Evolutionary conservation across 2,888 invertebrate genomes (phyloP).

Genomic region (Philereme vetulata): DNA sequence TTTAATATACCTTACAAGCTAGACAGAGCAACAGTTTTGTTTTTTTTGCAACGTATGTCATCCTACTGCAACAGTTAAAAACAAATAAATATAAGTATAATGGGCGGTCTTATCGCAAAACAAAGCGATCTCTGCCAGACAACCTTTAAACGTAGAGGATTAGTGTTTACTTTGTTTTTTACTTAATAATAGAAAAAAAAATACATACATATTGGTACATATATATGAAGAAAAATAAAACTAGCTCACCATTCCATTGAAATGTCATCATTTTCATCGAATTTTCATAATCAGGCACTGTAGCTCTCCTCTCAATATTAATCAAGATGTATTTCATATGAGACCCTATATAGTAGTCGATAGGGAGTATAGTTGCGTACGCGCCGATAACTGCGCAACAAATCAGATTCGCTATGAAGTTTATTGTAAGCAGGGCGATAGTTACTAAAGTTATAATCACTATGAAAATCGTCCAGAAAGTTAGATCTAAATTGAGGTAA

Average conservation of each 20-base stretch:
- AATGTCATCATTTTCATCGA: conserved; percentile 85
- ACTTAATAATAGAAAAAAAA: no score
- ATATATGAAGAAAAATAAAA: neutral
- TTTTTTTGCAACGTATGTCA: no score
- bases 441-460: conserved; percentile 77
- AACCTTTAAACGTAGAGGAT: no score
- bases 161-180: no score
- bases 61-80: no score
- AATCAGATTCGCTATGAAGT: conserved; percentile 84
- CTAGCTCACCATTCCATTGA: conserved; percentile 80
- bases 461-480: conserved; percentile 86
- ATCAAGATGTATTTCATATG: conserved; percentile 87
- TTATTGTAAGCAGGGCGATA: conserved; percentile 74
- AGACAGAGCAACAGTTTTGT: no score
- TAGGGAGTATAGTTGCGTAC: conserved; percentile 83
- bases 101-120: no score
- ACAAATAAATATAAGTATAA: no score
- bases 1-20: no score
- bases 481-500: conserved; percentile 78
- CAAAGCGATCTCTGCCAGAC: no score
- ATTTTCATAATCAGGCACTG: conserved; percentile 81
- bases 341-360: conserved; percentile 86
- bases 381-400: conserved; percentile 86
- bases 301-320: conserved; percentile 86
- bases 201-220: neutral